Conservation (phyloP, 23 tunicate species). For the Trididemnum nubilum region DNA sequence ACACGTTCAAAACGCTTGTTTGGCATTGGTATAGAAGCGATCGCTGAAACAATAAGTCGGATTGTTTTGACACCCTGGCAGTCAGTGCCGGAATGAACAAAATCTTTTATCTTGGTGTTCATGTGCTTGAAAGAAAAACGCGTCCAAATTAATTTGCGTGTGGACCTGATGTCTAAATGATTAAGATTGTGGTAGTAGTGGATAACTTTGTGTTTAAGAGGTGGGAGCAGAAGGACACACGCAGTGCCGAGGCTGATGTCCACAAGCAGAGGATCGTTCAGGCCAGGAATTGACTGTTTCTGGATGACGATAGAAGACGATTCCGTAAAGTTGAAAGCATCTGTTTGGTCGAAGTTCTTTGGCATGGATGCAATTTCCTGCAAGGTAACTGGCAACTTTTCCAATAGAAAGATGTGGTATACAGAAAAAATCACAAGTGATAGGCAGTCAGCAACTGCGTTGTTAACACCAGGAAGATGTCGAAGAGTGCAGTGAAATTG, state of each 20-base stretch:
- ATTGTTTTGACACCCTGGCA: background rate
- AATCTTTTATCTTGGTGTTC: background rate
- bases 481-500: background rate
- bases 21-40: background rate
- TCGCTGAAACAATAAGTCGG: background rate
- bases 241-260: background rate
- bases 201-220: too few species aligned
- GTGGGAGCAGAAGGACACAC: background rate
- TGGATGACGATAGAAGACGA: background rate
- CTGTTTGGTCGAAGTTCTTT: background rate
- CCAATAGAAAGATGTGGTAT: background rate
- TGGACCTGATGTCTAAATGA: background rate
- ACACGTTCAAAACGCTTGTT: background rate
- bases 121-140: background rate
- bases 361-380: background rate
- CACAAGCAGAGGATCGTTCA: background rate
- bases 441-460: background rate
- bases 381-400: background rate
- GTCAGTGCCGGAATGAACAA: background rate
- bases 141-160: background rate
- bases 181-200: background rate
- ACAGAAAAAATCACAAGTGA: background rate
- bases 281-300: background rate
- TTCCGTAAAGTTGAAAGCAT: background rate
- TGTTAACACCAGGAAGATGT: background rate